phyloP scores from a whole-genome alignment of 2,113 vertebrate genomes.

The Cryptomyrus ogoouensis region DNA sequence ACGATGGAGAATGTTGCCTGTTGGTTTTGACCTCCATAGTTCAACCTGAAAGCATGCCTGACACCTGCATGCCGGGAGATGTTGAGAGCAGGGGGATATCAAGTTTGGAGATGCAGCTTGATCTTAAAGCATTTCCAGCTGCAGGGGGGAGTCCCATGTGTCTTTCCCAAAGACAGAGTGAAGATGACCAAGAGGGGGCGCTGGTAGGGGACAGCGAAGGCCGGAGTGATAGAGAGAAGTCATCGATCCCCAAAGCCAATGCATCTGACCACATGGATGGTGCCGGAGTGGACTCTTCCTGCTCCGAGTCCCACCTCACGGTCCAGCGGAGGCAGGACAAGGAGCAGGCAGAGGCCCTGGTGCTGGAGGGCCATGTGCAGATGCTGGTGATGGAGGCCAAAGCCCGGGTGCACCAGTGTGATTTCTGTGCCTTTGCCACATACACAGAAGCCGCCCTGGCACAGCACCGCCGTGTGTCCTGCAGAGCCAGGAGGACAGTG shows the following conservation, averaged over 20 bases:
- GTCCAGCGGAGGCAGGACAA: conserved; percentile 77
- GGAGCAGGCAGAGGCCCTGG: conserved; percentile 77
- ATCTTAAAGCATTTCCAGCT: background rate
- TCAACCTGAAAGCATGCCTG: conserved; percentile 33
- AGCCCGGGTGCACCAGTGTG: conserved; percentile 63
- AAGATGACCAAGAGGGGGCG: conserved; percentile 35
- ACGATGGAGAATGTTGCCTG: conserved; percentile 48
- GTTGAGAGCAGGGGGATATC: conserved; percentile 14
- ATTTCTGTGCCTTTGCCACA: conserved; percentile 71
- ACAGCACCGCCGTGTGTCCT: conserved; percentile 65
- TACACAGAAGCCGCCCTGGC: conserved; percentile 67
- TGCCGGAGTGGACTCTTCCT: conserved; percentile 4
- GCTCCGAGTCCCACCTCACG: conserved; percentile 61
- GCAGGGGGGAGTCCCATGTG: conserved; percentile 14
- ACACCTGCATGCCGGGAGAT: background rate
- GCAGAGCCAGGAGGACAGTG: conserved; percentile 54
- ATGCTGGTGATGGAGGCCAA: conserved; percentile 79
- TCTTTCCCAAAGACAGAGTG: conserved; percentile 8
- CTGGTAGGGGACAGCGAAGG: conserved; percentile 26
- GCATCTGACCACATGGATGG: background rate
- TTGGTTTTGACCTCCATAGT: conserved; percentile 52
- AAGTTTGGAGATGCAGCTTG: background rate
- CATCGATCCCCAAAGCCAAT: background rate
- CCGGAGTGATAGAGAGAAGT: conserved; percentile 31
- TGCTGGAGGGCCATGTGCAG: conserved; percentile 84